Evolutionary conservation across 2,888 invertebrate species (phyloP), one percentile per base, ranked within the genome.

Genomic region (Drosophila koepferae): DNA sequence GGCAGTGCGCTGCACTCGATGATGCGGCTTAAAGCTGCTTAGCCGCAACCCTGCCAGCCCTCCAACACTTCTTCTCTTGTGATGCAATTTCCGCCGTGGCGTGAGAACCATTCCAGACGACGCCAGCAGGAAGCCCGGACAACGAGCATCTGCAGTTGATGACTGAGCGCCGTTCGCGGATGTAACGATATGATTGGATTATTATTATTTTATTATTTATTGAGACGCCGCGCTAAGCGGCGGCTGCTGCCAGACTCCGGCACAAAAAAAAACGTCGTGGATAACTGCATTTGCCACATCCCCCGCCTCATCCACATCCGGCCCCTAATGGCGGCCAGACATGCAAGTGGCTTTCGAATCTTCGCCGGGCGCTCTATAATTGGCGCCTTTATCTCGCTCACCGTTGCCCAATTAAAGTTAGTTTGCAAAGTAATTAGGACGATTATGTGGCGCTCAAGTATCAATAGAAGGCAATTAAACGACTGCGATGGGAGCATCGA

Each of bases 131-230:
- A 7, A 34, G 63, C 53, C 53, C 16, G 38, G 49, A 41, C 48
- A 43, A 23, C 48, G 48, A 23, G 69, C 49, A 51, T 64, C 66
- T 67, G 60, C 70, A 64, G 59, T 58, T 74, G 86, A 81, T 85
- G 82, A 77, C 78, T 80, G 80, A 70, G 74, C 77, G 74, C 77
- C 72, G 76, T 77, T 81, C 81, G 87, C 83, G 86, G 88, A 87
- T 87, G 87, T 86, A 83, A 80, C 89, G 87, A 87, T 89, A 90
- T 91, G 91, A 91, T 91, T 91, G 90, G 90, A 91, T 91, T 91
- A 91, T 91, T 91, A 91, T 91, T 91, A 90, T 91, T 86, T 87
- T 81, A 91, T 91, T 90, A 91, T 91, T 87, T 90, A 90, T 86
- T 89, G 90, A 90, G 85, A 84, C 80, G 84, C 80, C 74, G 79